Evolutionary conservation across 1,140 invertebrate species (phyloP), one percentile per base, ranked within the genome.

Genomic region (Cyrtorhinus lividipennis): DNA sequence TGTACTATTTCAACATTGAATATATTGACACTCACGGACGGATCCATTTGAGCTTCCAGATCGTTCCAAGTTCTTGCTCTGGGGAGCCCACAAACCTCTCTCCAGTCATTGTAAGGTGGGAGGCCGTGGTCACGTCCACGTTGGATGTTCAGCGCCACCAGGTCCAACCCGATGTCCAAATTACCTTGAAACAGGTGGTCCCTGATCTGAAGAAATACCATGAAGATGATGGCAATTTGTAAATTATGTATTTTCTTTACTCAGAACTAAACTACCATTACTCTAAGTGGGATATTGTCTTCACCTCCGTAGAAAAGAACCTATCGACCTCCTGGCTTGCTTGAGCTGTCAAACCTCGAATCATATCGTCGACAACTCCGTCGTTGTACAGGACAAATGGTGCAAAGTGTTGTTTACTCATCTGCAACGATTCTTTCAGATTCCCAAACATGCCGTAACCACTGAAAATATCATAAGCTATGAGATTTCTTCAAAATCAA

Each of bases 121-220:
- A 86, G 68, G 1, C 84, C 85, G 66, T 85, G 83, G 69, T 87
- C 85, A 61, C 85, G 72, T 0, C 83, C 83, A 65, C 84, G 72
- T 71, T 85, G 83, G 27, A 88, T 80, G 70, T 87, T 86, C 68
- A 87, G 75, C 2, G 84, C 77, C 56, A 82, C 76, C n/a, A 87
- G 72, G 71, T 87, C 85, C 67, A 83, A 71, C 15, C 81, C 82
- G 63, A 82, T 78, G 38, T 72, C 69, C 2, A 72, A 69, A 45
- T 71, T 69, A 2, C 74, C 73, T 68, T 78, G 74, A 68, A 83
- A 84, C 59, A 83, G 70, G 66, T 78, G 78, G 65, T 83, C 80
- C 56, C 81, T 83, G 22, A 84, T 66, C 76, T 84, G 67, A 26
- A 69, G n/a, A n/a, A n/a, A n/a, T n/a, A n/a, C n/a, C n/a, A n/a